These are phyloP conservation scores for Apotomis turbidana DNA, from an alignment of 2,888 invertebrate genomes.

Conservation along the genomic window DNA sequence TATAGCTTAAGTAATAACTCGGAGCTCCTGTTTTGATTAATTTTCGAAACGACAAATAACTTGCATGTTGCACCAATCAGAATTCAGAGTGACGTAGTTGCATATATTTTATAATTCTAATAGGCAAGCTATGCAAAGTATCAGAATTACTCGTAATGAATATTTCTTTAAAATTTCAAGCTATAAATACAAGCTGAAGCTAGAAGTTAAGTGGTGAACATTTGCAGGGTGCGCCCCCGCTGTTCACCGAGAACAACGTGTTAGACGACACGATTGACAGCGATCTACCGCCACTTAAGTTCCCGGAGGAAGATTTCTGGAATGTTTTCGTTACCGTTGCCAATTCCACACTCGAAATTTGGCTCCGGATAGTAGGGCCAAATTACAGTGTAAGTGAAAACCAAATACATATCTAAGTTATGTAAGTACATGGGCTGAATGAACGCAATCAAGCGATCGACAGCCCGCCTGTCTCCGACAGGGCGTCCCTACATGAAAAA, in stretches of 20 bases:
- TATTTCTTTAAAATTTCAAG: neutral
- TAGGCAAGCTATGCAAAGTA: neutral
- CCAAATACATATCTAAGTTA: too few species aligned
- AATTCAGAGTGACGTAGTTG: neutral
- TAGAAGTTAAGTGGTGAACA: slow-evolving; percentile 7
- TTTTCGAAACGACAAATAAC: slow-evolving; percentile 23
- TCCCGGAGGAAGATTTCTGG: slow-evolving; percentile 81
- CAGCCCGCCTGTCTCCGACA: too few species aligned
- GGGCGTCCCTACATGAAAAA: too few species aligned
- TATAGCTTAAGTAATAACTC: slow-evolving; percentile 30
- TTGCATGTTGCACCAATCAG: slow-evolving; percentile 29
- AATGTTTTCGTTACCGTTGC: slow-evolving; percentile 86
- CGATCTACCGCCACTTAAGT: slow-evolving; percentile 73
- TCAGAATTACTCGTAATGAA: neutral
- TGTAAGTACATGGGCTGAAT: too few species aligned
- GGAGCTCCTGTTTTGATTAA: slow-evolving; percentile 8
- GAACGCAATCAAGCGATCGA: too few species aligned
- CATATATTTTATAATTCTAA: neutral
- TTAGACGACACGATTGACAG: slow-evolving; percentile 67
- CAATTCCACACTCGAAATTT: slow-evolving; percentile 85
- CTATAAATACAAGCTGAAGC: neutral
- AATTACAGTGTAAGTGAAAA: slow-evolving; percentile 83
- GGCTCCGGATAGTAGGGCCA: slow-evolving; percentile 86
- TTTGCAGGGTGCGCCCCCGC: slow-evolving; percentile 49
- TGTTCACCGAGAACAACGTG: slow-evolving; percentile 49